Evolutionary conservation across 2,113 vertebrate species (phyloP), one percentile per base, ranked within the genome.

Genomic region (Raja brachyura): DNA sequence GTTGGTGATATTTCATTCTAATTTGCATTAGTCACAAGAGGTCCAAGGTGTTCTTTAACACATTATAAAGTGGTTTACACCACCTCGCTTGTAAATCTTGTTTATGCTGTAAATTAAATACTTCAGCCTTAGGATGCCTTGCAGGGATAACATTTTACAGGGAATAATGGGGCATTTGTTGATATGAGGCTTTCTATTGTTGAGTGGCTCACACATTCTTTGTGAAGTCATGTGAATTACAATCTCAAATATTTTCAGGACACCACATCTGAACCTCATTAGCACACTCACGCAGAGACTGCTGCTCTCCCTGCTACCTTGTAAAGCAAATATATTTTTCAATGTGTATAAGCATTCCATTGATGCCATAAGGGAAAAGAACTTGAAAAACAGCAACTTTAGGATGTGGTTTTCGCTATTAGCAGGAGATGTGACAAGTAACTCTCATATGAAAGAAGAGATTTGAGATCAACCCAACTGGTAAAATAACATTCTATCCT

Each of bases 261-360:
- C 95, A 88, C 90, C 94, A 94, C 93, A 94, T 83, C 94, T 90
- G 94, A 94, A 93, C 95, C 95, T 95, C 95, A 95, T 95, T 95
- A 95, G 93, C 90, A 68, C 93, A 28, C 94, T 93, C 94, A 94
- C 3, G 4, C 94, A 93, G 8, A 28, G 68, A 92, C 0, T 31
- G 33, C 93, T 0, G 93, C 70, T 70, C 66, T 61, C 90, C 31
- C 22, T 70, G 0, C 48, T 93, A 33, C 93, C 92, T 93, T 93
- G 93, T 93, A 78, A 74, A 93, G 81, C 66, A 0, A 90, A 86
- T 33, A 0, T 93, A 14, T 0, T 10, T 61, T 93, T 0, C 31
- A 10, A 93, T 0, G 88, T 93, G 94, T 81, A 68, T 93, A 93
- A 93, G 85, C 9, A 0, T 48, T 86, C 76, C 61, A 75, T 3